Base-by-base conservation (phyloP, 2,113 vertebrate species). In the Hemibagrus wyckioides region DNA sequence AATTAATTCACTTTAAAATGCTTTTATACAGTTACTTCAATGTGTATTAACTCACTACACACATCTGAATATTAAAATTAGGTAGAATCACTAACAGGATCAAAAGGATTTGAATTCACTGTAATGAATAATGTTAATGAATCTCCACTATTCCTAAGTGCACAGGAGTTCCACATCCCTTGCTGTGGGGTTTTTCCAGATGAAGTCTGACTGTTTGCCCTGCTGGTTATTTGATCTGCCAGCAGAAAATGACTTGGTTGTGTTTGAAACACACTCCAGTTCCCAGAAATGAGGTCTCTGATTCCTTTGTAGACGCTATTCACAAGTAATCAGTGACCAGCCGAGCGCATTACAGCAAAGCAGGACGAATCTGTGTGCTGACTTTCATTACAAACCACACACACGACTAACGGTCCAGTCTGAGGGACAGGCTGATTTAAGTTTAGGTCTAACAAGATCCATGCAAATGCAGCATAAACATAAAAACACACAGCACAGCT, bases 231-330 rank as follows among this genome's bases (percentile, higher is more conserved):
- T 65, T n/a, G 77, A 82, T 69, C 50, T 52, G 23, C 50, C 28
- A 39, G 50, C 67, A 44, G 30, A 75, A 71, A 75, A 75, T 73
- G 83, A 75, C 67, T 75, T 41, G 83, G 67, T 21, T 57, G 50
- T 41, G 57, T 39, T 56, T 28, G 50, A 84, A 57, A 44, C 52
- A 25, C 52, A 39, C 54, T 39, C 30, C 2, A 10, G 54, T 59
- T 81, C 50, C 57, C 56, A 59, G 39, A 82, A 82, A 63, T n/a
- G n/a, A 69, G 44, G 50, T 36, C 44, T 30, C 65, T 73, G 82
- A 36, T 84, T 61, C 33, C 57, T 13, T 25, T 23, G 21, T 28
- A 48, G 39, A 61, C 6, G 33, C 44, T 33, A 48, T 85, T 76
- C 30, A 14, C 14, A 13, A 59, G 17, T 54, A 59, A 57, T 23